Evolutionary conservation across 2,888 invertebrate species (phyloP), one percentile per base, ranked within the genome.

Genomic region (Chaetogeoica ovagalla): DNA sequence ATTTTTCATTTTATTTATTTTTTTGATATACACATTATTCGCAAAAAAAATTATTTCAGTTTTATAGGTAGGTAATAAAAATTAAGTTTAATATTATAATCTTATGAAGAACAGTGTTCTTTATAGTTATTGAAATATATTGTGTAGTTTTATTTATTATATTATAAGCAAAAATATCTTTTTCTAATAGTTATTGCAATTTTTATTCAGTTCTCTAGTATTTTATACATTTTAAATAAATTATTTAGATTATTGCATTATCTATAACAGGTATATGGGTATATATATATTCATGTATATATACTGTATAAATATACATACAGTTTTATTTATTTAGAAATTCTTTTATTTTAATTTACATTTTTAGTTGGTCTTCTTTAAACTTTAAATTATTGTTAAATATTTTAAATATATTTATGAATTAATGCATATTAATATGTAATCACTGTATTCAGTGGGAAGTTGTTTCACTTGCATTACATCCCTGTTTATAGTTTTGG

Each of bases 401-500:
- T 0, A 77, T 30, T 59, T n/a, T 59, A 37, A 69, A 60, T 55
- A 11, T 39, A 70, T 63, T 79, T 23, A n/a, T 55, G 39, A 62
- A 63, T 71, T 15, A 48, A 57, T 55, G 30, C 30, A 19, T 5
- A 65, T 19, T 48, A 60, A 62, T 55, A 55, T 79, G 39, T 79
- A 71, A 79, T 70, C 60, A 77, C 69, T 77, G 62, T 70, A 62
- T 52, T 60, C n/a, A 60, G 48, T 43, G 21, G 66, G 43, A 75
- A 59, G 30, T 68, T 68, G 37, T 69, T 52, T 17, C 69, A 60
- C 62, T 39, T n/a, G 62, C 39, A 71, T 76, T 71, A 65, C 79
- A 79, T 57, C 79, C 79, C 79, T 79, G 79, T 70, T 19, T 71
- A 71, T 71, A 30, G 65, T 71, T 70, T 13, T 79, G 79, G 79